Evolutionary conservation across 2,797 vertebrate genomes (phyloP), one percentile per base, ranked within the genome.

Genomic region (Neosilurus hyrtlii): DNA sequence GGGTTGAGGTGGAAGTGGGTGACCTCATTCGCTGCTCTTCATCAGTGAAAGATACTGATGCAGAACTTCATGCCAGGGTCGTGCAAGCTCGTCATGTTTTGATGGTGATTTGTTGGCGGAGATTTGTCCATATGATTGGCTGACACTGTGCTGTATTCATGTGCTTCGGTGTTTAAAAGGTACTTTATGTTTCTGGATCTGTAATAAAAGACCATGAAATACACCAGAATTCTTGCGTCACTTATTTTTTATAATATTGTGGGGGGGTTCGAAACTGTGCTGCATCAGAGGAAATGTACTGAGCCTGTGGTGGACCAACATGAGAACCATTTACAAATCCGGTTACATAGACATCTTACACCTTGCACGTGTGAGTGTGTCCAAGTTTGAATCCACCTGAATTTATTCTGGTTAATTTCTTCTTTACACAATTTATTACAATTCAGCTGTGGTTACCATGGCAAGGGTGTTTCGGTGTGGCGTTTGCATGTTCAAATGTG

Each of bases 1-100:
- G 37, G 3, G 3, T 43, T 3, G 5, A 4, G 9, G 5, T 18
- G 16, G 16, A 16, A 14, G 1, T 0, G 3, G 16, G 1, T 30
- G 1, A 66, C 14, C 10, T 24, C 30, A 30, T 30, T 30, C 30
- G 30, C 30, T 30, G n/a, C 7, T 20, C 61, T 24, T 26, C 3
- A 2, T 26, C 24, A 26, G 4, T 63, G n/a, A 10, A 15, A 65
- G 11, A 2, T 5, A 14, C 3, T 14, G 12, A 15, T 6, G 6
- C 24, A 18, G 12, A 30, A 7, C 62, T 26, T 30, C 9, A 37
- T 1, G 2, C 30, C 18, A 20, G 66, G n/a, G 37, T 20, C 16
- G 0, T 67, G 16, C 16, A 15, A 20, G 14, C 65, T 37, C 2
- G 16, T 67, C 4, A 66, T 18, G 15, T 18, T 0, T 9, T 18